Base-by-base conservation (phyloP, 2,888 invertebrate species). In the Campoplex capitator region DNA sequence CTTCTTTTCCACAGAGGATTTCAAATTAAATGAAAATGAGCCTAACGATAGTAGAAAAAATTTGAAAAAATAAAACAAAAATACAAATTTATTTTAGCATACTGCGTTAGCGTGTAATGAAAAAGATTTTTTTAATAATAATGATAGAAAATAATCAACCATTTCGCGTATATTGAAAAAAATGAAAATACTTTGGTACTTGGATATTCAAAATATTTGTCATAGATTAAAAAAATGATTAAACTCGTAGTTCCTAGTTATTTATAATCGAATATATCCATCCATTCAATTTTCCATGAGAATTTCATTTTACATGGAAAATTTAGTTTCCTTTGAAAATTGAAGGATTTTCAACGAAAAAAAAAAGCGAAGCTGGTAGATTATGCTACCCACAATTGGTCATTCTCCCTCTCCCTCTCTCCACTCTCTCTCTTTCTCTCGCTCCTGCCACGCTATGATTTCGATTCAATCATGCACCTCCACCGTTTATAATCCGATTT, bases 401-500 rank as follows among this genome's bases (percentile, higher is more conserved):
- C 35, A 76, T 75, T 62, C 68, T 54, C 45, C 18, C 48, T 65
- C 65, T 48, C 56, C 48, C 75, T 56, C 62, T 32, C 18, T 62
- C 56, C 65, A 38, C 56, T 58, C 75, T 56, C 62, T 32, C 18
- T 62, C 56, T 35, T 79, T 68, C 68, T 75, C 58, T 67, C 62
- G 68, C 32, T 62, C 32, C 32, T 32, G 62, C 62, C 73, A 86
- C 82, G 83, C 84, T 51, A 81, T 71, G 80, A 86, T 86, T 86
- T 81, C 86, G 77, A 86, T 86, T 86, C 86, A 81, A 86, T 86
- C 86, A 84, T 77, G 80, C 73, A 76, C 77, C 70, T 86, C 84
- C 76, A 80, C 73, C 84, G 83, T 62, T 81, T 86, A 84, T 86
- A 86, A 86, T 86, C 86, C 86, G 83, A 84, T 86, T 86, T 83